Evolutionary conservation across 1,140 invertebrate genomes (phyloP).

Genomic region (Drosophila pruinosa): DNA sequence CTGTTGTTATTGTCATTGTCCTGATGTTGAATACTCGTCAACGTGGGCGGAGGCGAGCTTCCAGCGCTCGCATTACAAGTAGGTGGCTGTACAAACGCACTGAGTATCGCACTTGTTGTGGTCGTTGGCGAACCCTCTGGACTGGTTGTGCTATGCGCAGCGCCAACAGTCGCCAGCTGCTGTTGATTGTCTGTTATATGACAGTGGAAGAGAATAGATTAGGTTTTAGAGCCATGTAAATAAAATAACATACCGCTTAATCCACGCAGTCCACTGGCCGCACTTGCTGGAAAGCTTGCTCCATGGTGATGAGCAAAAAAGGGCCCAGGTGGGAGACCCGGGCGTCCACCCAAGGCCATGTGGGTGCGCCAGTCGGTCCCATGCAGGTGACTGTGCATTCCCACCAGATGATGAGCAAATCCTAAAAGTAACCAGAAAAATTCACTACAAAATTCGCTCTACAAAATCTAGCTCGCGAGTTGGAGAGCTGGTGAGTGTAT

Average conservation of each 20-base stretch:
- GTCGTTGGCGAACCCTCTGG: conserved; percentile 84
- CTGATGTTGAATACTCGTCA: conserved; percentile 65
- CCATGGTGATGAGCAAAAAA: conserved; percentile 84
- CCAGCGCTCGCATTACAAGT: conserved; percentile 21
- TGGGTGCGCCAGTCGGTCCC: conserved; percentile 86
- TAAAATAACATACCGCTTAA: conserved; percentile 48
- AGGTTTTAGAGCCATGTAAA: background rate
- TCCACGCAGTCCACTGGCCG: conserved; percentile 71
- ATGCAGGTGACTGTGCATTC: conserved; percentile 84
- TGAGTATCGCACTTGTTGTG: conserved; percentile 55
- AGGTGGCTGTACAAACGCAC: conserved; percentile 54
- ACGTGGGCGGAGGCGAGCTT: conserved; percentile 51
- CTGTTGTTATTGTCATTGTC: conserved; percentile 70
- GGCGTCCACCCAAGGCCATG: conserved; percentile 80
- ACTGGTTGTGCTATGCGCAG: conserved; percentile 87
- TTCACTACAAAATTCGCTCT: background rate
- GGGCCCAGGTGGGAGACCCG: conserved; percentile 70
- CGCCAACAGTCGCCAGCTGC: conserved; percentile 77
- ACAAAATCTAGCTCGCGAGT: too few species aligned
- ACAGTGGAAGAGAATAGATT: background rate
- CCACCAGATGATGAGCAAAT: conserved; percentile 87
- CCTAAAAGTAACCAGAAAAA: conserved; percentile 79
- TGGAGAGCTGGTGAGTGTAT: too few species aligned
- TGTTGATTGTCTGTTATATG: conserved; percentile 66
- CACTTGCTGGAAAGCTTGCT: conserved; percentile 86